phyloP scores from a whole-genome alignment of 2,113 vertebrate species.

The Sapayoa aenigma region DNA sequence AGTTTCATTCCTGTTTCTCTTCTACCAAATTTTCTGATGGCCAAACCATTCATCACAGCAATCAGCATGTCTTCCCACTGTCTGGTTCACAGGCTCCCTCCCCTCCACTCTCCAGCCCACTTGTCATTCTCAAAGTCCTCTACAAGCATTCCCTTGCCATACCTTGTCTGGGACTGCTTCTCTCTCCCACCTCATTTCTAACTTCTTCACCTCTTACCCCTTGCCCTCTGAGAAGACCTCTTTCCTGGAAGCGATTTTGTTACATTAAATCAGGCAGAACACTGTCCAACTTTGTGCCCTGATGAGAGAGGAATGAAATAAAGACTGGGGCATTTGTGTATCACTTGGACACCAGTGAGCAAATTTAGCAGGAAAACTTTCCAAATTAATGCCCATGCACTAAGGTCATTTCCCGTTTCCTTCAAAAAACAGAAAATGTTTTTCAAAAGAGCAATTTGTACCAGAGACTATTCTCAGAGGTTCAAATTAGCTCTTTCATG shows the following conservation, averaged over 20 bases:
- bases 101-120: neutral
- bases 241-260: neutral
- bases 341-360: neutral
- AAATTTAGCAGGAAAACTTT: slow-evolving; percentile 13
- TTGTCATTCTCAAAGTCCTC: neutral
- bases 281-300: neutral
- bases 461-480: slow-evolving; percentile 6
- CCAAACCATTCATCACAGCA: neutral
- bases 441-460: slow-evolving; percentile 8
- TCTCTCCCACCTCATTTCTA: neutral
- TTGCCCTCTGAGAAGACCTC: neutral
- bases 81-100: neutral
- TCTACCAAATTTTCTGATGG: neutral
- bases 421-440: slow-evolving; percentile 17
- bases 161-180: neutral
- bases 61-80: neutral
- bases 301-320: neutral
- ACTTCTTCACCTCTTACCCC: neutral
- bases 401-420: slow-evolving; percentile 30
- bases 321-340: neutral
- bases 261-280: neutral
- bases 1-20: neutral
- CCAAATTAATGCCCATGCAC: slow-evolving; percentile 16
- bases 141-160: neutral
- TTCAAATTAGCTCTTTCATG: neutral